phyloP scores from a whole-genome alignment of 30 jellyfish, hydroid and myxozoan species.

The Haliclystus octoradiatus region DNA sequence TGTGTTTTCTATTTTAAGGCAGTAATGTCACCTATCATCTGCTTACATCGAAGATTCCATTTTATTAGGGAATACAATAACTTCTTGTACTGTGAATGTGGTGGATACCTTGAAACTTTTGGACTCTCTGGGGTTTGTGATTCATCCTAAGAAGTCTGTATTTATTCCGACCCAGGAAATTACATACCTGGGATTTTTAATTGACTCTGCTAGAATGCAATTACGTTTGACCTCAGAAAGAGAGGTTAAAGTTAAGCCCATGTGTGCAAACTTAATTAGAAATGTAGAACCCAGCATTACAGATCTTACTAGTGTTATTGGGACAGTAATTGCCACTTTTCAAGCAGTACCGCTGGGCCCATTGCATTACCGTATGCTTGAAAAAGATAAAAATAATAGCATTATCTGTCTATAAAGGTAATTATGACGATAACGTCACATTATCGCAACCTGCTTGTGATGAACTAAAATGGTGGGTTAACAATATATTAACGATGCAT shows the following conservation, averaged over 20 bases:
- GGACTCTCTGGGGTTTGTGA: constrained; percentile 24
- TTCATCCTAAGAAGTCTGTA: constrained; percentile 11
- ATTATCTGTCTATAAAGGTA: not conserved
- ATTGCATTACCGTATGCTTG: constrained; percentile 31
- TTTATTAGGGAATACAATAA: not conserved
- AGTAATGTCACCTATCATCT: not conserved
- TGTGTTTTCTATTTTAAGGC: constrained; percentile 11
- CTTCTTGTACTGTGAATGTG: not conserved
- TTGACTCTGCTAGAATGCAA: constrained; percentile 16
- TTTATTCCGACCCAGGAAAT: constrained; percentile 7
- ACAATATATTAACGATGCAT: not conserved
- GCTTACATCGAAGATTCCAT: constrained; percentile 26
- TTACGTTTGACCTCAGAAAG: constrained; percentile 6
- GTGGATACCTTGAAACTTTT: not conserved
- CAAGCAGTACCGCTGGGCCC: constrained; percentile 35
- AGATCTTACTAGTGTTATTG: constrained; percentile 8
- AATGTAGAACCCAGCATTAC: constrained; percentile 6
- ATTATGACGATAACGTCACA: constrained; percentile 6
- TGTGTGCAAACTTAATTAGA: not conserved
- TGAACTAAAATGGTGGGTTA: constrained; percentile 6
- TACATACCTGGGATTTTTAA: constrained; percentile 14
- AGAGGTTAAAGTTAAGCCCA: constrained; percentile 7
- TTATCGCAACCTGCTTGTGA: constrained; percentile 8
- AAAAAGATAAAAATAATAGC: constrained; percentile 6
- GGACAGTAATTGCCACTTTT: constrained; percentile 9